Percentiles rank a stretch among this genome's conserved stretches.
These are phyloP conservation scores for Rhinophrynus dorsalis DNA, from an alignment of 2,797 vertebrate species.

Conservation along the genomic window DNA sequence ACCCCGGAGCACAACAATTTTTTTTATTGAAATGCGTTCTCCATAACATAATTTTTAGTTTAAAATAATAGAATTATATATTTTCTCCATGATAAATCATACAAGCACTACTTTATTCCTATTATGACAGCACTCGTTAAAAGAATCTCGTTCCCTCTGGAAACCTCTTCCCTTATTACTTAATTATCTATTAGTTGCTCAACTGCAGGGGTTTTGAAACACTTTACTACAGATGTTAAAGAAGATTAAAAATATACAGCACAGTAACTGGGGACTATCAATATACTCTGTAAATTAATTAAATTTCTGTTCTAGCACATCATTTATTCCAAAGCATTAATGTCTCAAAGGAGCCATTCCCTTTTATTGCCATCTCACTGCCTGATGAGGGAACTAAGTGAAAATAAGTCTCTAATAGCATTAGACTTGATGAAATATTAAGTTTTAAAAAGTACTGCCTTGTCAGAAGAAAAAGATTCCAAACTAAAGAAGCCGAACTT, in stretches of 20 bases:
- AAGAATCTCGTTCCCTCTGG: constrained; percentile 68
- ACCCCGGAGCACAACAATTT: not conserved
- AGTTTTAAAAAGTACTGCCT: constrained; percentile 79
- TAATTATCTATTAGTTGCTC: constrained; percentile 81
- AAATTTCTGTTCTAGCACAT: constrained; percentile 97
- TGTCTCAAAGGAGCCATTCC: constrained; percentile 95
- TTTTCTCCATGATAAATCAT: constrained; percentile 57
- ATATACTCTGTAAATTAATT: constrained; percentile 99
- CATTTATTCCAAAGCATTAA: constrained; percentile 95
- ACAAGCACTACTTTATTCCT: constrained; percentile 58
- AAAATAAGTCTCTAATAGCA: constrained; percentile 96
- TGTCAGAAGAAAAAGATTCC: constrained; percentile 63
- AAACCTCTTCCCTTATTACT: constrained; percentile 77
- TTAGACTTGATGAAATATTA: constrained; percentile 94
- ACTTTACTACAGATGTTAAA: constrained; percentile 95
- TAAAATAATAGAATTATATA: constrained; percentile 51
- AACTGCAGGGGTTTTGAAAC: constrained; percentile 77
- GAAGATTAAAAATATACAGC: constrained; percentile 97
- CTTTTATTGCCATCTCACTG: constrained; percentile 96
- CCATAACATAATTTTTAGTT: no score
- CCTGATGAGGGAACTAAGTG: constrained; percentile 95
- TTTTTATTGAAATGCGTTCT: no score
- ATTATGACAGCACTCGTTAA: constrained; percentile 62
- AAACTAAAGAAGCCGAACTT: constrained; percentile 49
- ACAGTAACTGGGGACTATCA: constrained; percentile 97